These are phyloP conservation scores for Salticus scenicus DNA, from an alignment of 2,888 invertebrate genomes.

Conservation along the genomic window DNA sequence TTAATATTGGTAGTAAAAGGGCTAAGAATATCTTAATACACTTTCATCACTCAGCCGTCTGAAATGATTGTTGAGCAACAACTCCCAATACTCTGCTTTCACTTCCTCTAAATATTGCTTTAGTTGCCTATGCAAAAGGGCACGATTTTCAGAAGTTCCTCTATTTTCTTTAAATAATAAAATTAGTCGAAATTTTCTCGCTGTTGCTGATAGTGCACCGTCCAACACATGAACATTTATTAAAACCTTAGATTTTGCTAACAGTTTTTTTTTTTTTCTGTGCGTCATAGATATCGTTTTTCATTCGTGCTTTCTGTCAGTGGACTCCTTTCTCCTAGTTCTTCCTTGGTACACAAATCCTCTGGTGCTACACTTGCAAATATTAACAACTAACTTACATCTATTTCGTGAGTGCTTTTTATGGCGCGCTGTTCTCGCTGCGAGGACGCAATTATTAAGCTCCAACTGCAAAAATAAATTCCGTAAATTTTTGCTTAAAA, in stretches of 20 bases:
- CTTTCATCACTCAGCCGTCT: slow-evolving; percentile 25
- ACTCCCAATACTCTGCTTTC: slow-evolving; percentile 17
- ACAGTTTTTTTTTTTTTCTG: too few relatives aligned
- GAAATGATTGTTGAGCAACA: slow-evolving; percentile 15
- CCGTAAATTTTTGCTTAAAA: slow-evolving; percentile 17
- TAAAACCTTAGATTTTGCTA: too few relatives aligned
- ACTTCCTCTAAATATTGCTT: slow-evolving; percentile 29
- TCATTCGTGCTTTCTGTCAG: too few relatives aligned
- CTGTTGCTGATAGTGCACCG: neutral
- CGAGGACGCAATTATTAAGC: too few relatives aligned
- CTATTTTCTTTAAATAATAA: slow-evolving; percentile 20
- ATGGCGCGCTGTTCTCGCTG: too few relatives aligned
- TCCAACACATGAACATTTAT: too few relatives aligned
- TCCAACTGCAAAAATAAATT: neutral
- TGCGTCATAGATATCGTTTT: too few relatives aligned
- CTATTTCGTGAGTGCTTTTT: slow-evolving; percentile 14
- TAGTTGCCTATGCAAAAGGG: neutral
- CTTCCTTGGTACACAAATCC: slow-evolving; percentile 25
- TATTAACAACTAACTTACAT: slow-evolving; percentile 12
- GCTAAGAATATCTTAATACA: slow-evolving; percentile 13
- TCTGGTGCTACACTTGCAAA: slow-evolving; percentile 10
- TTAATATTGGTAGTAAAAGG: too few relatives aligned
- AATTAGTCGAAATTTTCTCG: neutral
- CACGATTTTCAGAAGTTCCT: slow-evolving; percentile 13
- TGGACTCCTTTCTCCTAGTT: too few relatives aligned